Conservation (phyloP, 1,140 invertebrate genomes). For the Ceratoteleas bidentatus region DNA sequence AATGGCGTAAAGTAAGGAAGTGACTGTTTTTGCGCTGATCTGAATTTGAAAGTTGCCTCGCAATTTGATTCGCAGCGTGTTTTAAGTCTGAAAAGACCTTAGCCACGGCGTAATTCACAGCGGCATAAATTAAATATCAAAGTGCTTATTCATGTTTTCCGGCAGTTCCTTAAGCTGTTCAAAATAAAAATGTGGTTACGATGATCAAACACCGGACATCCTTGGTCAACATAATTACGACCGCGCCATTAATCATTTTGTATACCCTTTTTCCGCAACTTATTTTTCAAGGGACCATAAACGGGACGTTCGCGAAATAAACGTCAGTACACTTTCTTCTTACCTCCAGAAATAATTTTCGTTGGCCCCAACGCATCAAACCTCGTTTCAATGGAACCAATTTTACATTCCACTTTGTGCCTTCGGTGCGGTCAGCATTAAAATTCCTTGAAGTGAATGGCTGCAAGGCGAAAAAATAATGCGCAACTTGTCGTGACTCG, state of each 20-base stretch:
- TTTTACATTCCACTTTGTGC: too few species aligned
- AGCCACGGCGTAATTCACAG: not conserved
- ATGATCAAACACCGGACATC: not conserved
- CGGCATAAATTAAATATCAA: conserved; percentile 3
- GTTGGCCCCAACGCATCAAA: too few species aligned
- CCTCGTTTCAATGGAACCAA: too few species aligned
- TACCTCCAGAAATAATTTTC: too few species aligned
- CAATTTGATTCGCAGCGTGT: not conserved
- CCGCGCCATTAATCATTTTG: not conserved
- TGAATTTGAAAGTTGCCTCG: not conserved
- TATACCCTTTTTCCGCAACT: too few species aligned
- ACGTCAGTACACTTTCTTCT: too few species aligned
- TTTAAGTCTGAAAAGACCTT: not conserved
- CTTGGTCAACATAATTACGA: not conserved
- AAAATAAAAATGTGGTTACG: not conserved
- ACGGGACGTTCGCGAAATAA: not conserved
- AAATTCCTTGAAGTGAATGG: not conserved
- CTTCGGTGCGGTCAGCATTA: not conserved
- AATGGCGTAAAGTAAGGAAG: too few species aligned
- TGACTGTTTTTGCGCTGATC: too few species aligned
- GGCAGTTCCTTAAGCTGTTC: not conserved
- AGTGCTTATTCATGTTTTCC: conserved; percentile 2
- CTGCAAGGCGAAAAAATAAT: not conserved
- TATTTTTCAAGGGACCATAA: not conserved
- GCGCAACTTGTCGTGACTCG: not conserved